Evolutionary conservation across 2,888 invertebrate genomes (phyloP).

Genomic region (Lasioglossum marginatum): DNA sequence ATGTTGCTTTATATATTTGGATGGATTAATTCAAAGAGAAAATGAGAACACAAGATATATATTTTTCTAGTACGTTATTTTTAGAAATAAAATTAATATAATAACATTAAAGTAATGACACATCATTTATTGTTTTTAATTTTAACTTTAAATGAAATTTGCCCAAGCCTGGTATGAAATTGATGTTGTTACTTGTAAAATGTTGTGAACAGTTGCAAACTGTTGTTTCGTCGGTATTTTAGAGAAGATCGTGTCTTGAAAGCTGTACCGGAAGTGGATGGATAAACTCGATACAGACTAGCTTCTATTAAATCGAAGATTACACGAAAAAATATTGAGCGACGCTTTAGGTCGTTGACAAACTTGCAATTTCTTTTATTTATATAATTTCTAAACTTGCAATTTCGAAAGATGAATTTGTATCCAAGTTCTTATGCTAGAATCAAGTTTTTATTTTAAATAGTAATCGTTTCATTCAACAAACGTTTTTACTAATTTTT

Average conservation of each 20-base stretch:
- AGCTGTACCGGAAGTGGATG: not conserved
- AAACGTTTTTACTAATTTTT: not conserved
- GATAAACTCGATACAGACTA: not conserved
- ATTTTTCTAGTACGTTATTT: not conserved
- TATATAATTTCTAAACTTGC: not conserved
- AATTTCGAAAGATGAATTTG: not conserved
- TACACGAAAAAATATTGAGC: not conserved
- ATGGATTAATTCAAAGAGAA: not conserved
- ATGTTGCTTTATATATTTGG: not conserved
- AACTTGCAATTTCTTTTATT: not conserved
- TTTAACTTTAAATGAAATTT: not conserved
- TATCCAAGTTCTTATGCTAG: not conserved
- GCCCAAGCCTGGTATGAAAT: slow-evolving; percentile 4
- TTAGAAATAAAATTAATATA: not conserved
- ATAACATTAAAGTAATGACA: not conserved
- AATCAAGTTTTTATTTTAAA: not conserved
- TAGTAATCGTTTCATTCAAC: not conserved
- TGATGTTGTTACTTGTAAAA: not conserved
- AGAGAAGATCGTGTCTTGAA: not conserved
- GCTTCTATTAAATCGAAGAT: not conserved
- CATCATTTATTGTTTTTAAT: not conserved
- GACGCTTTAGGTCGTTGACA: not conserved
- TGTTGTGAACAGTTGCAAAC: not conserved
- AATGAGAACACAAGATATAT: not conserved
- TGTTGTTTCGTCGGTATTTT: slow-evolving; percentile 1